Evolutionary conservation across 2,888 invertebrate species (phyloP), one percentile per base, ranked within the genome.

Genomic region (Hypolimnas misippus): DNA sequence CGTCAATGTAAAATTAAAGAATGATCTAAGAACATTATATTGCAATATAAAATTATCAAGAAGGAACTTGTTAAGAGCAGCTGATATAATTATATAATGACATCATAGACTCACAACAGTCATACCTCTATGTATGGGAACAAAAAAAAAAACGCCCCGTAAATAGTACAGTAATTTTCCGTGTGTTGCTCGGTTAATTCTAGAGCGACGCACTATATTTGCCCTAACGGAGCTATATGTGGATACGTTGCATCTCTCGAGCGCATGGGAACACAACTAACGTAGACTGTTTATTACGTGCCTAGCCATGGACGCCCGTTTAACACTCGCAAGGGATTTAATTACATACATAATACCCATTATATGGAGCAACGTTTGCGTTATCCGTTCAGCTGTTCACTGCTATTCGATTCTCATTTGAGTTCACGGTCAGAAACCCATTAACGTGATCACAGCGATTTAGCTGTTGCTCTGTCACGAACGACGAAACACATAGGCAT

Each of bases 181-280:
- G 72, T 78, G 81, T 82, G 84, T 77, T 78, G 77, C 78, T 77
- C 75, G 73, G 78, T 76, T 87, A 86, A 86, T 86, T 77, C 81
- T 77, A 80, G 75, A 76, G 78, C 76, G 72, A 79, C 77, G 81
- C 83, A 86, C 86, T 86, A 80, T 83, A 81, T 82, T 86, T 84
- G 82, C 77, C 73, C 75, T 89, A 89, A 90, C 90, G 89, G 90
- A 77, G 78, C 82, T 81, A 79, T 82, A 82, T 82, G 77, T 73
- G 68, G 66, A 56, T 69, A 70, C 70, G 70, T 74, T 64, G 76
- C 81, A 84, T 85, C 81, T 80, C 76, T 74, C 73, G 75, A 76
- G 76, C 71, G 81, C 81, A 85, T 86, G 87, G 84, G 87, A 88
- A 88, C 82, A 70, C 44, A 51, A 29, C 70, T 58, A 70, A 57